Conservation (phyloP, 2,113 vertebrate species). For the Tympanuchus pallidicinctus region DNA sequence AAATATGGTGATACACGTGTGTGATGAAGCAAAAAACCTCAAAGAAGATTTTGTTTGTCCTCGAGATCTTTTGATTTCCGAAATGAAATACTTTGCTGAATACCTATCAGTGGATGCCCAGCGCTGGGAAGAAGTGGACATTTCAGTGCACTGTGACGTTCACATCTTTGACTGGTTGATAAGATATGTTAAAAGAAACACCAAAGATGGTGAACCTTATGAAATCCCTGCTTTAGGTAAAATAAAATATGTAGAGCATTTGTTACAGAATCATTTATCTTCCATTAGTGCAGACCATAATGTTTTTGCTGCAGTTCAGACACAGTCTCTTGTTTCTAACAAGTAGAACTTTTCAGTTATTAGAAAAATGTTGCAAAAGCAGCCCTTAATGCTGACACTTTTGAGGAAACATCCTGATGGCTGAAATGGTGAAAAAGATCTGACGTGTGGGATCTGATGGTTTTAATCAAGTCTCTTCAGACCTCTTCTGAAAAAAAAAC, state of each 20-base stretch:
- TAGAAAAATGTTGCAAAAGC: neutral
- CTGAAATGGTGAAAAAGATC: neutral
- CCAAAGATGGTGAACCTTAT: conserved; percentile 76
- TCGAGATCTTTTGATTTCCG: conserved; percentile 91
- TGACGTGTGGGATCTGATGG: neutral
- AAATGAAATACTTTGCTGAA: conserved; percentile 98
- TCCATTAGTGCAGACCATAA: neutral
- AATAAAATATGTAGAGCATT: conserved; percentile 5
- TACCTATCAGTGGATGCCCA: conserved; percentile 93
- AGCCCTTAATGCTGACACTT: neutral
- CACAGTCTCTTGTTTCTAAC: neutral
- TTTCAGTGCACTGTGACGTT: conserved; percentile 96
- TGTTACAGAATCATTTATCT: neutral
- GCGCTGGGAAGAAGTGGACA: conserved; percentile 98
- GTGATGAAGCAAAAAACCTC: conserved; percentile 96
- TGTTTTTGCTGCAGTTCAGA: neutral
- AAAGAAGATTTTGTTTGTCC: conserved; percentile 97
- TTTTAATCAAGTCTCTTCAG: neutral
- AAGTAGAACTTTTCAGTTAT: neutral
- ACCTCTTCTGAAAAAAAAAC: neutral
- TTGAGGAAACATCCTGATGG: neutral
- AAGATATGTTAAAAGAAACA: conserved; percentile 93
- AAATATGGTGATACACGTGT: conserved; percentile 98
- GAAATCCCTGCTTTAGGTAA: conserved; percentile 93
- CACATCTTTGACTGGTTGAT: conserved; percentile 99